These are phyloP conservation scores for Pheosia gnoma DNA, from an alignment of 2,888 invertebrate species.

Conservation along the genomic window DNA sequence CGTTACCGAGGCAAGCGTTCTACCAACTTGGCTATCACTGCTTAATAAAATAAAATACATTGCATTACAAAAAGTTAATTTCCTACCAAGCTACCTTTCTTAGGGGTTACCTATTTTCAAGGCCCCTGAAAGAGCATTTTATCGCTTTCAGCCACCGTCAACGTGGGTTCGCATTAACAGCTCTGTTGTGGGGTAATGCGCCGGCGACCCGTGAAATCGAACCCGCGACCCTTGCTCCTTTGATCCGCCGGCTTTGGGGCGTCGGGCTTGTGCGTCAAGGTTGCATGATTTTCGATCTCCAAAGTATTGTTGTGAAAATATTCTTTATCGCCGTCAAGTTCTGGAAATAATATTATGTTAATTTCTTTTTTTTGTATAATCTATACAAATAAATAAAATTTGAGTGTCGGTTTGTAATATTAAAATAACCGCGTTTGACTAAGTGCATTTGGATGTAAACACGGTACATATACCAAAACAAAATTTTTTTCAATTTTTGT, in stretches of 20 bases:
- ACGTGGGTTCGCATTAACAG: constrained; percentile 18
- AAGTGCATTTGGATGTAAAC: too few relatives aligned
- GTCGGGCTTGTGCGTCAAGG: neutral
- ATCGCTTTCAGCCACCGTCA: neutral
- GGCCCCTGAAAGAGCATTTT: neutral
- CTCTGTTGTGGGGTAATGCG: constrained; percentile 23
- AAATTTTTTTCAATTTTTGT: too few relatives aligned
- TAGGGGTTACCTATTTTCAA: neutral
- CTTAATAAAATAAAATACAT: too few relatives aligned
- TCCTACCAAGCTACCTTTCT: too few relatives aligned
- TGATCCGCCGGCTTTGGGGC: constrained; percentile 30
- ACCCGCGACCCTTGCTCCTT: constrained; percentile 19
- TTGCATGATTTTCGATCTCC: constrained; percentile 7
- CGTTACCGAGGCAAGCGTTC: too few relatives aligned
- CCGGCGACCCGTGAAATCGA: constrained; percentile 35
- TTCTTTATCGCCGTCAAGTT: neutral
- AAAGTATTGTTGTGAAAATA: constrained; percentile 8
- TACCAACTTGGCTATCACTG: too few relatives aligned
- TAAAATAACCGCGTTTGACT: too few relatives aligned
- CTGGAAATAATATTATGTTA: neutral
- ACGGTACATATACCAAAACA: too few relatives aligned
- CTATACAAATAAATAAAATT: too few relatives aligned
- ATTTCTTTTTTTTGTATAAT: neutral
- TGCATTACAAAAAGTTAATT: too few relatives aligned
- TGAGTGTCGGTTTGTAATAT: too few relatives aligned